These are phyloP conservation scores for Nycticorax nycticorax DNA, from an alignment of 2,113 vertebrate species.

Conservation along the genomic window DNA sequence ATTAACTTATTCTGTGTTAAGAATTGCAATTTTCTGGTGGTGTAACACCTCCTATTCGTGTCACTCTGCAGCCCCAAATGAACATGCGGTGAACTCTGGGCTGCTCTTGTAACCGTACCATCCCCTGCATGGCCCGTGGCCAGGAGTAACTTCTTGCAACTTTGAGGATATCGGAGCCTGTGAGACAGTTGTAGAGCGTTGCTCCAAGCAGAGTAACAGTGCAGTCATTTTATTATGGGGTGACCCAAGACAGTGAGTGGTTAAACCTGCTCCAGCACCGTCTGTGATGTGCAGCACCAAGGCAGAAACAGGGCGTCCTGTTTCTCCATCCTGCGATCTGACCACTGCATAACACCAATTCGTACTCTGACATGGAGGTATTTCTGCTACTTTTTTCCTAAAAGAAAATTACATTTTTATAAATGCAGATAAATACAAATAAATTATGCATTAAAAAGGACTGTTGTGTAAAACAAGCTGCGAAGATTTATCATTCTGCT, in stretches of 20 bases:
- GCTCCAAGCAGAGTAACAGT: not conserved
- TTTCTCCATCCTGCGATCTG: not conserved
- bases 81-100: not conserved
- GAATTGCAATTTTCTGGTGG: not conserved
- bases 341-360: rapidly evolving
- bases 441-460: not conserved
- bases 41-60: rapidly evolving
- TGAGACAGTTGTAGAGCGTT: not conserved
- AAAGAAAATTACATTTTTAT: not conserved
- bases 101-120: not conserved
- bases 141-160: not conserved
- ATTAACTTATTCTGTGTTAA: not conserved
- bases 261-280: not conserved
- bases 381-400: not conserved
- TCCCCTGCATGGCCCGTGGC: rapidly evolving
- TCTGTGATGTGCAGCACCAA: not conserved
- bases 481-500: not conserved
- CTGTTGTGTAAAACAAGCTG: not conserved
- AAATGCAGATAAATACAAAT: not conserved
- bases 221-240: not conserved
- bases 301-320: not conserved
- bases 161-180: not conserved
- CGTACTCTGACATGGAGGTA: not conserved
- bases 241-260: not conserved
- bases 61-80: not conserved